Conservation (phyloP, 2,113 vertebrate species). For the Rafetus swinhoei region DNA sequence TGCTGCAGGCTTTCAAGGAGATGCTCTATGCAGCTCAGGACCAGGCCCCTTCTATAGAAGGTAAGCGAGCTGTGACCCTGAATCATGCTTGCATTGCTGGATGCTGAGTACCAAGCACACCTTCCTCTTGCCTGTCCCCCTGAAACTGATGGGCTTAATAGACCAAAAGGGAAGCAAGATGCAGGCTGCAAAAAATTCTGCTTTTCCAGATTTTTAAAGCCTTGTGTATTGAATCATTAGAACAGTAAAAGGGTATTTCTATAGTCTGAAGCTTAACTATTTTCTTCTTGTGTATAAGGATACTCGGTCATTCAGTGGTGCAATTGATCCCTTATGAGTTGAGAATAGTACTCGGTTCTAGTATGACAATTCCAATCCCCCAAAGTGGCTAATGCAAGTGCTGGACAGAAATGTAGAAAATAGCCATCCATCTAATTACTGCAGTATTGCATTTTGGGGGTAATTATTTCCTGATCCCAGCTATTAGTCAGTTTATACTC, state of each 20-base stretch:
- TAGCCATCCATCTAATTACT: neutral
- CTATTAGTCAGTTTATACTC: neutral
- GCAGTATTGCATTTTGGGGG: neutral
- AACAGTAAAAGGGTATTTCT: slow-evolving; percentile 59
- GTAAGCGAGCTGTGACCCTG: slow-evolving; percentile 80
- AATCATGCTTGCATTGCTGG: slow-evolving; percentile 35
- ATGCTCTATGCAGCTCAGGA: slow-evolving; percentile 99
- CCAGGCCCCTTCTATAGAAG: slow-evolving; percentile 98
- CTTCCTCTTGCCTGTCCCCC: slow-evolving; percentile 18
- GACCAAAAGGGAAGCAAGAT: slow-evolving; percentile 32
- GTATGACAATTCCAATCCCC: neutral
- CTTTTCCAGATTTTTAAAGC: slow-evolving; percentile 56
- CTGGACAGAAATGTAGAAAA: neutral
- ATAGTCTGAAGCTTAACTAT: slow-evolving; percentile 35
- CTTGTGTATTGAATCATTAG: slow-evolving; percentile 34
- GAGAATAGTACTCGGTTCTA: slow-evolving; percentile 52
- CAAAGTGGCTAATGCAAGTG: neutral
- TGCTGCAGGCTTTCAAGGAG: slow-evolving; percentile 94
- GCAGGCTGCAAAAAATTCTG: slow-evolving; percentile 28
- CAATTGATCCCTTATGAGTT: neutral
- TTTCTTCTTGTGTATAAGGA: slow-evolving; percentile 67
- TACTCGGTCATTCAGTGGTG: slow-evolving; percentile 28
- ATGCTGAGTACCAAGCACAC: neutral
- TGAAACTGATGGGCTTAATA: slow-evolving; percentile 57
- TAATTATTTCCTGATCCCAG: neutral